phyloP scores from a whole-genome alignment of 2,113 vertebrate genomes.

The Salvelinus fontinalis region DNA sequence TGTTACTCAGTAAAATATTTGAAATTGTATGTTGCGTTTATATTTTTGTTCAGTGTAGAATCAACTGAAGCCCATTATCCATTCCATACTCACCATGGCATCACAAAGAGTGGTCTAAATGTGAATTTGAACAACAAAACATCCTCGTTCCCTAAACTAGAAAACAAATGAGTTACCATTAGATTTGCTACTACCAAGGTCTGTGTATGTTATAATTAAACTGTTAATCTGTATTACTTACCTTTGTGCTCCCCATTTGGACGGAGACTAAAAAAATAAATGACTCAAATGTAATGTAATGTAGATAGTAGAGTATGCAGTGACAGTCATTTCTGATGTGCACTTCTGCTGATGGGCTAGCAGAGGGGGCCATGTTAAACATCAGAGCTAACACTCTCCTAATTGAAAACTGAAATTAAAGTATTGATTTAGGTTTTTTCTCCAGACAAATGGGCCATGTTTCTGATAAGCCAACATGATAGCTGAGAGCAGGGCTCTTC shows the following conservation, averaged over 20 bases:
- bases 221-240: constrained; percentile 11
- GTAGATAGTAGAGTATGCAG: constrained; percentile 9
- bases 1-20: too few species aligned
- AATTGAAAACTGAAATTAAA: constrained; percentile 55
- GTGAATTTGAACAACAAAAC: neutral
- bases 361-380: constrained; percentile 18
- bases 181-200: neutral
- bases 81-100: too few species aligned
- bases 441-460: constrained; percentile 26
- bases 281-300: too few species aligned
- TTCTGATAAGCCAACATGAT: neutral
- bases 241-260: constrained; percentile 13
- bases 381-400: constrained; percentile 20
- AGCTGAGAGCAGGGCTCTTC: neutral
- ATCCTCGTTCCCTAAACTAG: neutral
- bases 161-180: neutral
- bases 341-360: constrained; percentile 36
- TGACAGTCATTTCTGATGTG: constrained; percentile 26
- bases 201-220: neutral
- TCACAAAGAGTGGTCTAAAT: neutral
- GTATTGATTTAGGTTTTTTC: constrained; percentile 43
- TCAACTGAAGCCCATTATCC: too few species aligned
- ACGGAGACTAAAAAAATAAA: neutral
- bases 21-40: too few species aligned
- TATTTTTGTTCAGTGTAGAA: too few species aligned